Evolutionary conservation across 2,888 invertebrate species (phyloP).

Genomic region (Selenia dentaria): DNA sequence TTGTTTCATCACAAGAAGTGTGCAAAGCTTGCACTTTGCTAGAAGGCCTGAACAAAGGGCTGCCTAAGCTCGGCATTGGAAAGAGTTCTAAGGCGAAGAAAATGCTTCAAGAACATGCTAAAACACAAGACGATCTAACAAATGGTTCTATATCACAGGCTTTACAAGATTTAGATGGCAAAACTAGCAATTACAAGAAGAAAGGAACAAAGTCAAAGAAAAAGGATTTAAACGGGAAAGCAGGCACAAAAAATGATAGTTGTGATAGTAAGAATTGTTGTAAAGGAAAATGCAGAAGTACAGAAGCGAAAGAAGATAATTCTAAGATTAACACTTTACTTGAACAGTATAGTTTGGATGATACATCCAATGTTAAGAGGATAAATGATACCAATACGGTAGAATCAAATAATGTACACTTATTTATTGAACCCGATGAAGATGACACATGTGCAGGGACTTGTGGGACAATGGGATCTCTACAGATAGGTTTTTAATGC

Average conservation of each 20-base stretch:
- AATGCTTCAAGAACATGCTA: conserved; percentile 83
- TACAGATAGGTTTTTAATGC: conserved; percentile 61
- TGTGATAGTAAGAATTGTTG: conserved; percentile 43
- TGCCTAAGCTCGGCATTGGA: conserved; percentile 95
- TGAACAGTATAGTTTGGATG: conserved; percentile 55
- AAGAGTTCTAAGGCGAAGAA: conserved; percentile 92
- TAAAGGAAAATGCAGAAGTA: conserved; percentile 41
- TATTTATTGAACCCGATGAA: conserved; percentile 37
- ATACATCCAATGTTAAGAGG: conserved; percentile 25
- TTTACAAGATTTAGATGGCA: conserved; percentile 54
- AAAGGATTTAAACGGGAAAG: conserved; percentile 27
- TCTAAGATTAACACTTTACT: conserved; percentile 56
- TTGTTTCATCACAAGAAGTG: conserved; percentile 95
- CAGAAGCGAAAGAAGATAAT: conserved; percentile 38
- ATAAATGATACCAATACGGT: conserved; percentile 14
- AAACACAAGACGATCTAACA: conserved; percentile 44
- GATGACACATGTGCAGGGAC: conserved; percentile 63
- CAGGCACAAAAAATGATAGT: conserved; percentile 17
- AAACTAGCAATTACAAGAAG: conserved; percentile 33
- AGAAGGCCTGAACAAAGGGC: conserved; percentile 97
- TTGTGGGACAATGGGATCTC: conserved; percentile 61
- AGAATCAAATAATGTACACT: conserved; percentile 36
- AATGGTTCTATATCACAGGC: conserved; percentile 38
- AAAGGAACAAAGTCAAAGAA: conserved; percentile 42
- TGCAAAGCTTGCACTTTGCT: conserved; percentile 98